These are phyloP conservation scores for Tachina grossa DNA, from an alignment of 2,888 invertebrate species.

Conservation along the genomic window DNA sequence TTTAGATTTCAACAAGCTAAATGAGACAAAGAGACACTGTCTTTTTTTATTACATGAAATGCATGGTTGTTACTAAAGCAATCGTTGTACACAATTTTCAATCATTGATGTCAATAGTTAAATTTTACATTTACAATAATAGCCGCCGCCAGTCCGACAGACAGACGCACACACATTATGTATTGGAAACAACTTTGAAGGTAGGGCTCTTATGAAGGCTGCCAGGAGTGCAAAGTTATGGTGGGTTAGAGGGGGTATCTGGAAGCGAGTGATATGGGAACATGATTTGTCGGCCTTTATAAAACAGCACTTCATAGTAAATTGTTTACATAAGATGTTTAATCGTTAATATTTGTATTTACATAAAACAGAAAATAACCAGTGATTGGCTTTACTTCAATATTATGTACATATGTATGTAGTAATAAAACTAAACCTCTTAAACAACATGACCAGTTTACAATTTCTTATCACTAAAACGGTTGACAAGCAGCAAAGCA, in stretches of 20 bases:
- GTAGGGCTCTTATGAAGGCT: constrained; percentile 8
- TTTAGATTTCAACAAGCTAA: constrained; percentile 9
- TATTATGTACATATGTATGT: background rate
- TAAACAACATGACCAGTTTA: constrained; percentile 28
- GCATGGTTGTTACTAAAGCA: constrained; percentile 74
- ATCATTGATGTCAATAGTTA: constrained; percentile 81
- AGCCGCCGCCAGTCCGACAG: constrained; percentile 2
- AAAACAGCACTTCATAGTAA: constrained; percentile 41
- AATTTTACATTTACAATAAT: constrained; percentile 78
- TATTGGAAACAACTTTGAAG: background rate
- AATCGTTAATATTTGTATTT: constrained; percentile 60
- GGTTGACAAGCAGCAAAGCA: constrained; percentile 38
- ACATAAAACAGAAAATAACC: constrained; percentile 40
- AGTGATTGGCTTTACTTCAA: constrained; percentile 37
- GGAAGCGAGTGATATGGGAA: constrained; percentile 50
- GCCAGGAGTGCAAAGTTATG: background rate
- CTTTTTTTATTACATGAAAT: constrained; percentile 65
- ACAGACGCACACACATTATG: too few relatives aligned
- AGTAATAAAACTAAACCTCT: constrained; percentile 31
- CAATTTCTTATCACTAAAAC: constrained; percentile 33
- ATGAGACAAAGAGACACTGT: constrained; percentile 21
- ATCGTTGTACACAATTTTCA: constrained; percentile 80
- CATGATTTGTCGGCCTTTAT: constrained; percentile 73
- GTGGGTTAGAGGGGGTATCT: background rate
- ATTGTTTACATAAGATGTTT: constrained; percentile 73